Evolutionary conservation across 2,888 invertebrate species (phyloP), one percentile per base, ranked within the genome.

Genomic region (Philhelius pedissequus): DNA sequence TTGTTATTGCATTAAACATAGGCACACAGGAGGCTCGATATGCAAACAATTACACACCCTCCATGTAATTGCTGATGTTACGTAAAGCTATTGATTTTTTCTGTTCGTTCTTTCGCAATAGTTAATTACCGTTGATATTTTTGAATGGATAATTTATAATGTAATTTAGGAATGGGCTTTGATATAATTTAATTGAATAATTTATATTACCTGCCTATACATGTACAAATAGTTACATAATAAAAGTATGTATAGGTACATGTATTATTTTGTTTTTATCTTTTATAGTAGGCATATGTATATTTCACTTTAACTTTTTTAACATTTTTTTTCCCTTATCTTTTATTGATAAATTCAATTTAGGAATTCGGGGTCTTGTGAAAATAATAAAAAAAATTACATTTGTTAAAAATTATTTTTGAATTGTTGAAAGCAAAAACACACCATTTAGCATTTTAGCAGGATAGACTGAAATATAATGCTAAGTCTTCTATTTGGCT

Each of bases 71-170:
- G 32, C 40, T 48, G 25, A 56, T 69, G 69, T 83, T 83, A 74
- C 52, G 74, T 68, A 79, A 79, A 20, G 1, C 11, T 69, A 83
- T 74, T 68, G 79, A 83, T 83, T 79, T 71, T 81, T 69, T 43
- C 20, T 48, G 1, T 22, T 40, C 8, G 8, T 7, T 15, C 40
- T 58, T 38, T 60, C 9, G 22, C 38, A 38, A 48, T 6, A 13
- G 48, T 13, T 48, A 22, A 48, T 48, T 13, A 20, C 22, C 6
- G 48, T 48, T 7, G 0, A 25, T 13, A 22, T 22, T 48, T 48
- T n/a, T 48, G 0, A 22, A 13, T 13, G 22, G 7, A 25, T 48
- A 25, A 13, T 25, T 20, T 13, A 18, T 43, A 18, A 48, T 48
- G 13, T 48, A 13, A 2, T 1, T 13, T 6, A 22, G 2, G 13